Percentiles rank a stretch among this genome's conserved stretches.
Conservation (phyloP, 2,888 invertebrate species). For the Conchocele bisecta region DNA sequence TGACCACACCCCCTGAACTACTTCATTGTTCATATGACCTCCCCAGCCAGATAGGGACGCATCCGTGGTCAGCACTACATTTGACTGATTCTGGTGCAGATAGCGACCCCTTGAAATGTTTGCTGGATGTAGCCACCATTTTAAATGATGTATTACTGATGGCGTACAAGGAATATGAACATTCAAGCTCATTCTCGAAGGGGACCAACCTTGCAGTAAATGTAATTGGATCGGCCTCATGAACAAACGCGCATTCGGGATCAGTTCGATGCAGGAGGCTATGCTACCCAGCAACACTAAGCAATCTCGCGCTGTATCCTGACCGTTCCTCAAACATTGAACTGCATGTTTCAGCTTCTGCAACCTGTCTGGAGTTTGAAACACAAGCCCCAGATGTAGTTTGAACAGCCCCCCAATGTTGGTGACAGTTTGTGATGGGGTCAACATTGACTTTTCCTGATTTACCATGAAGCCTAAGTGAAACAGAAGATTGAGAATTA, state of each 20-base stretch:
- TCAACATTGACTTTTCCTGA: no score
- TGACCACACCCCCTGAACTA: slow-evolving; percentile 24
- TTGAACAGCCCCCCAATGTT: no score
- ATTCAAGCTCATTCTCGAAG: neutral
- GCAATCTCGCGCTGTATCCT: slow-evolving; percentile 13
- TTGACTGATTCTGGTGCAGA: neutral
- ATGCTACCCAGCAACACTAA: neutral
- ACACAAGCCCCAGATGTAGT: no score
- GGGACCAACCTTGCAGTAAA: slow-evolving; percentile 21
- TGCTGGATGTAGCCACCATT: slow-evolving; percentile 3
- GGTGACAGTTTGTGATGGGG: no score
- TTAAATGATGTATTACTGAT: slow-evolving; percentile 4
- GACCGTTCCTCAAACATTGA: no score
- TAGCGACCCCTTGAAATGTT: slow-evolving; percentile 11
- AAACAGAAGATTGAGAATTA: no score
- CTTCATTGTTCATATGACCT: slow-evolving; percentile 16
- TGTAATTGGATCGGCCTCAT: slow-evolving; percentile 26
- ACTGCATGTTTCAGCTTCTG: no score
- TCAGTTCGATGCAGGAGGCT: slow-evolving; percentile 23
- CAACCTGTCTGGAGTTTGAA: no score
- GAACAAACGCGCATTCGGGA: slow-evolving; percentile 30
- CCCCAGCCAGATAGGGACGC: slow-evolving; percentile 29
- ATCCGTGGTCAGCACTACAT: slow-evolving; percentile 46
- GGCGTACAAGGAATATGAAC: slow-evolving; percentile 7
- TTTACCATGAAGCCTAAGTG: no score